Evolutionary conservation across 2,888 invertebrate species (phyloP).

Genomic region (Melinopterus prodromus): DNA sequence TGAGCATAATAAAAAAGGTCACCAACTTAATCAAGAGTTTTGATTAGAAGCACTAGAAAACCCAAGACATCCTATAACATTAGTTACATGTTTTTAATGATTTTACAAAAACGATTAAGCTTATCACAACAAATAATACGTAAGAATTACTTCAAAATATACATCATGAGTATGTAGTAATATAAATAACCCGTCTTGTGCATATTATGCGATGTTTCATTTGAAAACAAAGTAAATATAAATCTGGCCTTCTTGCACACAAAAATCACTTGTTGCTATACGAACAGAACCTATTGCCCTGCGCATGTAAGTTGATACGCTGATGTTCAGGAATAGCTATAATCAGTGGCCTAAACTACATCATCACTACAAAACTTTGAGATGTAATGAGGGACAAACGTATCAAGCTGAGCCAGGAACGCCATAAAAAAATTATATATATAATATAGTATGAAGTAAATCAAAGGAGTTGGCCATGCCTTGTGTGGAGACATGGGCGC

Average conservation of each 20-base stretch:
- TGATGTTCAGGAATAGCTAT: neutral
- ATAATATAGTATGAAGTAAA: neutral
- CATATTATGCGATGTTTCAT: neutral
- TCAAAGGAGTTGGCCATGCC: neutral
- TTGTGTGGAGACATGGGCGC: conserved; percentile 13
- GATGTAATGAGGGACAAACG: neutral
- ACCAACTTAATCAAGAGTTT: too few species aligned
- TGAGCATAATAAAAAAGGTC: too few species aligned
- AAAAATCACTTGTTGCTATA: conserved; percentile 42
- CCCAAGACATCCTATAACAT: too few species aligned
- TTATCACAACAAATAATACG: too few species aligned
- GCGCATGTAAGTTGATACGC: conserved; percentile 28
- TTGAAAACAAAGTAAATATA: conserved; percentile 10
- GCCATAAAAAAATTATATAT: neutral
- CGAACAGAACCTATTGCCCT: conserved; percentile 35
- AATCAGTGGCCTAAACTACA: conserved; percentile 10
- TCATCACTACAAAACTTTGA: neutral
- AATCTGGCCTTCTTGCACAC: conserved; percentile 14
- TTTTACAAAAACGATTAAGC: too few species aligned
- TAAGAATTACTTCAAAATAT: too few species aligned
- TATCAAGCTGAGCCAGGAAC: neutral
- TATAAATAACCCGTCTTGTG: too few species aligned
- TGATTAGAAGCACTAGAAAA: too few species aligned
- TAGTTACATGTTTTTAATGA: too few species aligned
- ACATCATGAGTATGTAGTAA: too few species aligned